Evolutionary conservation across 2,797 vertebrate species (phyloP), one percentile per base, ranked within the genome.

Genomic region (Sebastes elongatus): DNA sequence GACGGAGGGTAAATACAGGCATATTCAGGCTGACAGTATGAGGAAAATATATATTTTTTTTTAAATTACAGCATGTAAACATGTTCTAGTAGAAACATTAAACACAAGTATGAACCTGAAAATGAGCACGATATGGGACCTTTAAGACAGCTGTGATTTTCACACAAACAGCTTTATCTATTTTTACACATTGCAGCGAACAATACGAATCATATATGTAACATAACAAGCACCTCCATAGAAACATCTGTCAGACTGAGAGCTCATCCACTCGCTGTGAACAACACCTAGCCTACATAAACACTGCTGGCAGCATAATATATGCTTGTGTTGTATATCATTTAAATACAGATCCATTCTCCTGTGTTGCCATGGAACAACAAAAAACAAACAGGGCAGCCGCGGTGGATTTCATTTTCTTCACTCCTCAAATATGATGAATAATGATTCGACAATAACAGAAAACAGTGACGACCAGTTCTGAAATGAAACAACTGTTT

Each of bases 281-380:
- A 5, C 67, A 23, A 61, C 62, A 42, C 42, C 60, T 10, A 22
- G n/a, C 52, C 52, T 1, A 30, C 57, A 46, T 27, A 5, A 72
- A 32, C 20, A 32, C 10, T 33, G 20, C 60, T 10, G 20, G 23
- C 22, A 46, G 7, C 4, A 4, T 22, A 20, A 30, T 20, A 22
- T 25, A n/a, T 18, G 28, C 22, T 56, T 53, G 60, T 72, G 25
- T 35, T 46, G 20, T n/a, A 4, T 27, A 49, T 28, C 52, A 59
- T 81, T 59, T 86, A 60, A 81, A 85, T 74, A 67, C 59, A 62
- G 63, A 78, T 32, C 52, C 32, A 7, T 64, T 65, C 7, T 10
- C 10, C 25, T 64, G 78, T 25, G 70, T 35, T 82, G 23, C 66
- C 28, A 66, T 14, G 25, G 63, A 66, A 60, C 59, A 67, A 33